Evolutionary conservation across 2,888 invertebrate genomes (phyloP), one percentile per base, ranked within the genome.

Genomic region (Odontocolon sp.): DNA sequence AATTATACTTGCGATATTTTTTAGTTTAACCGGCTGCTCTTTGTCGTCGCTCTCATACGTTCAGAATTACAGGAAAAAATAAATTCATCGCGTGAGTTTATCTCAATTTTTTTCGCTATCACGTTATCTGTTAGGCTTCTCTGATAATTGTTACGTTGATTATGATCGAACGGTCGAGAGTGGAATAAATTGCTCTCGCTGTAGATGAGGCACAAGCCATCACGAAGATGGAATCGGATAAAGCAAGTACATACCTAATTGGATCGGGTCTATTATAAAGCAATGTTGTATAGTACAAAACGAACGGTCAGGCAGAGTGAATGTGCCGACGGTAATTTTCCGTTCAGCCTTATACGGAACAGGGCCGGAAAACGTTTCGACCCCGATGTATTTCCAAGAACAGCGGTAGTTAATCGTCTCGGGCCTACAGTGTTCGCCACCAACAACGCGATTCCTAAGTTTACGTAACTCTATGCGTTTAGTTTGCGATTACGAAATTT

Each of bases 261-360:
- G n/a, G n/a, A n/a, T n/a, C n/a, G n/a, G n/a, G n/a, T n/a, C n/a
- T n/a, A n/a, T n/a, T n/a, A n/a, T n/a, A n/a, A n/a, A n/a, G n/a
- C n/a, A n/a, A n/a, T n/a, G n/a, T n/a, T n/a, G 1, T 40, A 14
- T 5, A 42, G 42, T 9, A 0, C 21, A 18, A 9, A 3, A 9
- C 9, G 21, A 16, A 9, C 8, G 16, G 6, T 16, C 21, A 2
- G 23, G 5, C 50, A n/a, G 57, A 14, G 14, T 3, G 36, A 33
- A 36, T 42, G 38, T 61, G 52, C 33, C 11, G 50, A 4, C 61
- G 9, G 75, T 72, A 76, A 76, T 76, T 78, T 78, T 78, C 75
- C 78, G 64, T 40, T 70, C 33, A 50, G 52, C 63, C 70, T 78
- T 72, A 42, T 42, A 45, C 42, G 54, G 31, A 50, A 31, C 47